phyloP scores from a whole-genome alignment of 23 tunicate species.

The Ciona savignyi region DNA sequence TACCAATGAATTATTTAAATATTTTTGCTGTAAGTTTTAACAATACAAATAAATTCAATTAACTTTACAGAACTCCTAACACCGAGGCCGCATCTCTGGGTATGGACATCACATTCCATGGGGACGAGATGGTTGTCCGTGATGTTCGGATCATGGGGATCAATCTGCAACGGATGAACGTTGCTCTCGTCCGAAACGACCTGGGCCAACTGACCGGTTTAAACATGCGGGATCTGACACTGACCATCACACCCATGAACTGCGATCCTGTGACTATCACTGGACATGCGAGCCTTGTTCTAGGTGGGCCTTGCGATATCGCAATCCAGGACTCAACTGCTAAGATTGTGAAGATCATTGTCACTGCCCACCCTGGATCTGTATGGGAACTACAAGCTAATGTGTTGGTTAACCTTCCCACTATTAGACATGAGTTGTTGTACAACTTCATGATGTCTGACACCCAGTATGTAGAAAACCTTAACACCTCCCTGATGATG shows the following conservation, averaged over 20 bases:
- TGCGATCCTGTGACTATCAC: background rate
- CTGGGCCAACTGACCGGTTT: background rate
- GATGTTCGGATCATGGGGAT: background rate
- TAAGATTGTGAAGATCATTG: background rate
- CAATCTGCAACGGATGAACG: background rate
- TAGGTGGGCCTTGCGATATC: slow-evolving; percentile 13
- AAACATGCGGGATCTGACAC: background rate
- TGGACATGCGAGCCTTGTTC: background rate
- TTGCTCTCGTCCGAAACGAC: background rate
- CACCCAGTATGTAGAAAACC: background rate
- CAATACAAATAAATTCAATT: too few species aligned
- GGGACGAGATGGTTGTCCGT: background rate
- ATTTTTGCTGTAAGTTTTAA: too few species aligned
- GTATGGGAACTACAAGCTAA: background rate
- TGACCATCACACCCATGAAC: background rate
- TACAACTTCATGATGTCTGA: background rate
- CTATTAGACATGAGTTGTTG: background rate
- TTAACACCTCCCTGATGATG: background rate
- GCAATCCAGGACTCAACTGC: slow-evolving; percentile 1
- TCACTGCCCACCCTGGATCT: background rate
- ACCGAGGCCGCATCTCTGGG: background rate
- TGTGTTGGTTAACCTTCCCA: background rate
- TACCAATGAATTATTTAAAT: too few species aligned
- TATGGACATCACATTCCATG: background rate
- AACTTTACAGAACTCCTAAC: background rate